Evolutionary conservation across 2,113 vertebrate species (phyloP), one percentile per base, ranked within the genome.

Genomic region (Campylomormyrus tamandua): DNA sequence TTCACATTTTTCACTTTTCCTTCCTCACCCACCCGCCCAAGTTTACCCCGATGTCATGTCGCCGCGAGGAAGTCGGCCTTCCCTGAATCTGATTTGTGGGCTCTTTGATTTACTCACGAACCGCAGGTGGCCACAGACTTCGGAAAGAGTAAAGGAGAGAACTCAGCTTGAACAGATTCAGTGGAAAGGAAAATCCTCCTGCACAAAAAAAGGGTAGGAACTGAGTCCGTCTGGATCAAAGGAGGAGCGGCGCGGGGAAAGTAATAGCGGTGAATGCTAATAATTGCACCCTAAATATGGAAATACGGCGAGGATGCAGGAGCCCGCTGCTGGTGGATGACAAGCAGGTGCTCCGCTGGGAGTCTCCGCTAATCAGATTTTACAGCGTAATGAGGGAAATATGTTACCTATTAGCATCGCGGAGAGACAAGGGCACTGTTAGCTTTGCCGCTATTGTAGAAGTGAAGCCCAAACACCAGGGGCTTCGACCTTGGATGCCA

Each of bases 341-440:
- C 31, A 21, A 48, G 19, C 87, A 88, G 87, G 53, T 46, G 53
- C 52, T 24, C 53, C 53, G 21, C 87, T 24, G 56, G 87, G 53
- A 46, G 53, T 19, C 56, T 62, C 3, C 21, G 15, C 19, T 88
- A 88, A 88, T 62, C 52, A 88, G 53, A 88, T 88, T 88, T 88
- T 62, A 62, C 39, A 53, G 19, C 56, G 52, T 56, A 88, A 58
- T 66, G 87, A 58, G 53, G 52, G 53, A 66, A 88, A 62, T 42
- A 45, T 88, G 53, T 88, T 45, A 21, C 53, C 87, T 46, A 45
- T 88, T 58, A 62, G 52, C 35, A 62, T 56, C 17, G 3, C 35
- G 35, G 52, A 46, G 86, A 56, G 86, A 53, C 50, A 56, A 53
- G 27, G 49, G 48, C n/a, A 27, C 50, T 17, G 49, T 31, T 35